Evolutionary conservation across 2,797 vertebrate genomes (phyloP).

Genomic region (Buceros bicornis): DNA sequence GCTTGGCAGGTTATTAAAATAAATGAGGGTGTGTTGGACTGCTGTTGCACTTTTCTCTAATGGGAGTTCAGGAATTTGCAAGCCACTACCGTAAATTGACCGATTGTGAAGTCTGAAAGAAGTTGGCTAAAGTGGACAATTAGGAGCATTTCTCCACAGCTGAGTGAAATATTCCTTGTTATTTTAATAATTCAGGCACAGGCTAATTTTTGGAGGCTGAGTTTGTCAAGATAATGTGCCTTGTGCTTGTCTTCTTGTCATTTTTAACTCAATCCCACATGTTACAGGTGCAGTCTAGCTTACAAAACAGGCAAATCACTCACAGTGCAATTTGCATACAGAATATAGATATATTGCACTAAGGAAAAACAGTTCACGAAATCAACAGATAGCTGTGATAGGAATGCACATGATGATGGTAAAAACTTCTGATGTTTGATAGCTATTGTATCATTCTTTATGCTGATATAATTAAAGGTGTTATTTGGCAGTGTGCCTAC

Average conservation of each 20-base stretch:
- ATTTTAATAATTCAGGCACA: slow-evolving; percentile 98
- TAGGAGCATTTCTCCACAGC: slow-evolving; percentile 91
- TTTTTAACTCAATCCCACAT: slow-evolving; percentile 91
- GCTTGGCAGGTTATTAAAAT: slow-evolving; percentile 99
- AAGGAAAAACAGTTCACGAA: slow-evolving; percentile 45
- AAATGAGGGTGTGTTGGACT: slow-evolving; percentile 94
- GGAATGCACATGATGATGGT: slow-evolving; percentile 4
- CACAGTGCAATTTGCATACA: slow-evolving; percentile 81
- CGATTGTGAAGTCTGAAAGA: slow-evolving; percentile 91
- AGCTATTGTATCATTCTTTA: slow-evolving; percentile 1
- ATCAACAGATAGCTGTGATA: slow-evolving; percentile 63
- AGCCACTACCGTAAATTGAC: slow-evolving; percentile 89
- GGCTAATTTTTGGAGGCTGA: slow-evolving; percentile 93
- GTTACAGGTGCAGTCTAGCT: slow-evolving; percentile 86
- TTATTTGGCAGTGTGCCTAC: slow-evolving; percentile 5
- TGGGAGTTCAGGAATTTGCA: slow-evolving; percentile 91
- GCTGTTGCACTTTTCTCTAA: slow-evolving; percentile 88
- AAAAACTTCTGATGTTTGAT: slow-evolving; percentile 38
- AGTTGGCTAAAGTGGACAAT: slow-evolving; percentile 98
- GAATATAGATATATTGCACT: slow-evolving; percentile 75
- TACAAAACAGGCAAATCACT: slow-evolving; percentile 85
- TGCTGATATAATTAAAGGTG: slow-evolving; percentile 16
- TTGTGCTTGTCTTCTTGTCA: slow-evolving; percentile 93
- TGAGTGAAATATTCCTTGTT: slow-evolving; percentile 97
- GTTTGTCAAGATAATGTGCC: slow-evolving; percentile 96